phyloP scores from a whole-genome alignment of 2,113 vertebrate genomes.

The Pteropus alecto region DNA sequence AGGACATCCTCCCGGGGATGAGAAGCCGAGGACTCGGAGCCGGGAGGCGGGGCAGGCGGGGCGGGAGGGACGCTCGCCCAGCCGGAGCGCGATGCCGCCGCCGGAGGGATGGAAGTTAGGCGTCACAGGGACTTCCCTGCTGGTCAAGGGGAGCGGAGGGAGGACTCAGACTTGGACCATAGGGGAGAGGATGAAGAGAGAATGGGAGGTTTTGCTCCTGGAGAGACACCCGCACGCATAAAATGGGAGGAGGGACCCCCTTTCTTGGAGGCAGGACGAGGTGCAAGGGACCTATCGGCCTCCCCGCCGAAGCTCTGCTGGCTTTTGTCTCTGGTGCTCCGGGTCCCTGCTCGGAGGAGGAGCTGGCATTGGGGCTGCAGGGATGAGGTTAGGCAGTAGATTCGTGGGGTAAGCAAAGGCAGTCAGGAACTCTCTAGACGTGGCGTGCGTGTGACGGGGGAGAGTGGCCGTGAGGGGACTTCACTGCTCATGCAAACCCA shows the following conservation, averaged over 20 bases:
- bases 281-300: neutral
- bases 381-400: conserved; percentile 26
- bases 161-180: neutral
- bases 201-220: neutral
- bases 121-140: conserved; percentile 36
- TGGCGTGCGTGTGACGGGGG: neutral
- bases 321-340: neutral
- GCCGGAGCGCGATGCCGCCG: neutral
- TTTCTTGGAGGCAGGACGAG: neutral
- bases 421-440: neutral
- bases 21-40: neutral
- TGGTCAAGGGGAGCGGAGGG: neutral
- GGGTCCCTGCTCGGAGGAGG: conserved; percentile 12
- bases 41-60: conserved; percentile 34
- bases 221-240: neutral
- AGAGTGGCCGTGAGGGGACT: neutral
- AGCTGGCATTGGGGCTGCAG: conserved; percentile 46
- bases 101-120: conserved; percentile 52
- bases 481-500: neutral
- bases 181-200: neutral
- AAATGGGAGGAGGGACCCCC: neutral
- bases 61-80: neutral
- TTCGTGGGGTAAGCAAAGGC: neutral
- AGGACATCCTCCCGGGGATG: conserved; percentile 69
- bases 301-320: neutral